Conservation (phyloP, 1,140 invertebrate genomes). For the Pinna nobilis region DNA sequence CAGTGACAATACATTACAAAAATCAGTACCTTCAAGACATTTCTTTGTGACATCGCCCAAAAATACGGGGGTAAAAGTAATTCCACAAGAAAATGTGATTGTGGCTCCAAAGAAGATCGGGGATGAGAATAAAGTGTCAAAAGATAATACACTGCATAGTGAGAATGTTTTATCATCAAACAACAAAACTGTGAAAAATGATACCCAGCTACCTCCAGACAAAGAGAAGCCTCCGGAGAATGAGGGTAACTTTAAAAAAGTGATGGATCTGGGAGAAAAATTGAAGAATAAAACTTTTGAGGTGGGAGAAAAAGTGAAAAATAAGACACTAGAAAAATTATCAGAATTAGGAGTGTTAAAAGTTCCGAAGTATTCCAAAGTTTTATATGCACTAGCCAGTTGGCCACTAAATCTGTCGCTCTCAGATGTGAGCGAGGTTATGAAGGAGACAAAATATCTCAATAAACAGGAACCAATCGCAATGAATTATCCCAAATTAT, state of each 20-base stretch:
- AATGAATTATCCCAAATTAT: conserved; percentile 49
- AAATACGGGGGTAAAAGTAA: too few relatives aligned
- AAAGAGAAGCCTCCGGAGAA: conserved; percentile 21
- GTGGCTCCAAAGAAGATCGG: too few relatives aligned
- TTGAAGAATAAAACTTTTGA: conserved; percentile 61
- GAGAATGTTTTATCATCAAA: too few relatives aligned
- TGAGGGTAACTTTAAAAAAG: conserved; percentile 49
- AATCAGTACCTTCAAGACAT: too few relatives aligned
- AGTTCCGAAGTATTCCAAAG: conserved; percentile 39
- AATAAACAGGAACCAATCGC: conserved; percentile 58
- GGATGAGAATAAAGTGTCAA: too few relatives aligned
- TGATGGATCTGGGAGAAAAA: conserved; percentile 53
- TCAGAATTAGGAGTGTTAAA: conserved; percentile 57
- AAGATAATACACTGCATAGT: too few relatives aligned
- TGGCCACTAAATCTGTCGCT: conserved; percentile 64
- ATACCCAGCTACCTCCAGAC: too few relatives aligned
- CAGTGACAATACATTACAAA: too few relatives aligned
- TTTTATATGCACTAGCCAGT: conserved; percentile 50
- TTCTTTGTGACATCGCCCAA: too few relatives aligned
- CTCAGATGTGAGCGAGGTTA: conserved; percentile 65
- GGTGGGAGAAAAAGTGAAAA: conserved; percentile 59
- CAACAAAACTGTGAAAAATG: too few relatives aligned
- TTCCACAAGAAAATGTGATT: too few relatives aligned
- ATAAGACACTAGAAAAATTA: conserved; percentile 68
- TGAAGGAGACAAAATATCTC: conserved; percentile 66